These are phyloP conservation scores for Lophotis ruficrista DNA, from an alignment of 2,113 vertebrate species.

Conservation along the genomic window DNA sequence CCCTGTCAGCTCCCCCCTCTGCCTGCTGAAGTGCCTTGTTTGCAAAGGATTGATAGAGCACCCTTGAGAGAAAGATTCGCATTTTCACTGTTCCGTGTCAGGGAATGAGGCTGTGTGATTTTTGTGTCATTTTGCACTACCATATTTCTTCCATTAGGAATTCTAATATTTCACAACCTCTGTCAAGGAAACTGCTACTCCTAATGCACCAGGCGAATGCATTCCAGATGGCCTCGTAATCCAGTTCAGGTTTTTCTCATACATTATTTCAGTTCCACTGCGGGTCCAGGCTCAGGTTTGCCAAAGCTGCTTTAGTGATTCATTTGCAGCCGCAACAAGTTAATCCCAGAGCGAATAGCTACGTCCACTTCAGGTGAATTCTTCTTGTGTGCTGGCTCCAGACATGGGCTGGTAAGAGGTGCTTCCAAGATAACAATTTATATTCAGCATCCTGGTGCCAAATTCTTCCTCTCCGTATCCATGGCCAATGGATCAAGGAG, in stretches of 20 bases:
- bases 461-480: background rate
- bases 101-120: constrained; percentile 64
- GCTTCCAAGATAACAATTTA: constrained; percentile 43
- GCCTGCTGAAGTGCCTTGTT: constrained; percentile 51
- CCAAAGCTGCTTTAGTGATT: constrained; percentile 58
- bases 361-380: constrained; percentile 57
- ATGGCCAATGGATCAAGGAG: background rate
- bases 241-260: constrained; percentile 67
- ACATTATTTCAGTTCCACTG: constrained; percentile 39
- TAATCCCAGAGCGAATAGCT: constrained; percentile 32
- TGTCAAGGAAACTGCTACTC: constrained; percentile 67
- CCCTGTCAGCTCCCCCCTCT: constrained; percentile 21
- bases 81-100: constrained; percentile 64
- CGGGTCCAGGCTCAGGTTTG: constrained; percentile 1
- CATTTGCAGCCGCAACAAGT: constrained; percentile 59
- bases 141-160: constrained; percentile 72
- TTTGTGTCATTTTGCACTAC: constrained; percentile 69
- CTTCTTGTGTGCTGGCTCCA: constrained; percentile 33
- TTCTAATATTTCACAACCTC: constrained; percentile 69
- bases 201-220: constrained; percentile 44
- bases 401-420: background rate
- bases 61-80: constrained; percentile 60
- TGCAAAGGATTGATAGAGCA: constrained; percentile 62
- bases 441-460: background rate
- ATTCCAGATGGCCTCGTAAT: constrained; percentile 58